phyloP scores from a whole-genome alignment of 2,113 vertebrate species.

The Triplophysa tibetana region DNA sequence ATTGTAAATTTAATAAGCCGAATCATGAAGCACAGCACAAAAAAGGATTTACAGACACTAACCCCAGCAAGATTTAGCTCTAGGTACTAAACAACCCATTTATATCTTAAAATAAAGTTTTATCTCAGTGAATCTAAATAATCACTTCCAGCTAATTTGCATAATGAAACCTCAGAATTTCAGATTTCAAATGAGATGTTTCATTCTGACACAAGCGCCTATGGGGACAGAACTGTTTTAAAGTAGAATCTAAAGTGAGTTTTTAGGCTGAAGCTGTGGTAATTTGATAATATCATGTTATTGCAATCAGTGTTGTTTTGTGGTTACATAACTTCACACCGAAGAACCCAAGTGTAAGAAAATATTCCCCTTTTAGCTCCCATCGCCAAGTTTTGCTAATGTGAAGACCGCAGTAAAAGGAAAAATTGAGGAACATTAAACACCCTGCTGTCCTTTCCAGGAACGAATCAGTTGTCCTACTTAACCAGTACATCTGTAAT shows the following conservation, averaged over 20 bases:
- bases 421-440: not conserved
- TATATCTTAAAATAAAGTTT: too few species aligned
- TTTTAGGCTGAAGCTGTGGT: conserved; percentile 31
- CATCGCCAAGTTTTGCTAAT: not conserved
- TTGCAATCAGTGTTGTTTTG: conserved; percentile 17
- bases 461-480: too few species aligned
- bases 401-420: not conserved
- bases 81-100: not conserved
- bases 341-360: not conserved
- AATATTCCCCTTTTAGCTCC: not conserved
- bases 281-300: conserved; percentile 17
- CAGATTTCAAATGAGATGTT: too few species aligned
- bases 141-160: not conserved
- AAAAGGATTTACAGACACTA: not conserved
- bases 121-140: not conserved
- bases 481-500: too few species aligned
- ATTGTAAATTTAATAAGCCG: too few species aligned
- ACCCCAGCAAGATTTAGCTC: not conserved
- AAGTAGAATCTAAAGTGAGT: not conserved
- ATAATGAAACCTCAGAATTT: not conserved
- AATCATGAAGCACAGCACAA: too few species aligned
- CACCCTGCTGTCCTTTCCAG: not conserved
- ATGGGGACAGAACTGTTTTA: not conserved
- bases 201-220: not conserved
- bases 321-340: not conserved